These are phyloP conservation scores for Gymnocephalus cernua DNA, from an alignment of 2,113 vertebrate species.

Conservation along the genomic window DNA sequence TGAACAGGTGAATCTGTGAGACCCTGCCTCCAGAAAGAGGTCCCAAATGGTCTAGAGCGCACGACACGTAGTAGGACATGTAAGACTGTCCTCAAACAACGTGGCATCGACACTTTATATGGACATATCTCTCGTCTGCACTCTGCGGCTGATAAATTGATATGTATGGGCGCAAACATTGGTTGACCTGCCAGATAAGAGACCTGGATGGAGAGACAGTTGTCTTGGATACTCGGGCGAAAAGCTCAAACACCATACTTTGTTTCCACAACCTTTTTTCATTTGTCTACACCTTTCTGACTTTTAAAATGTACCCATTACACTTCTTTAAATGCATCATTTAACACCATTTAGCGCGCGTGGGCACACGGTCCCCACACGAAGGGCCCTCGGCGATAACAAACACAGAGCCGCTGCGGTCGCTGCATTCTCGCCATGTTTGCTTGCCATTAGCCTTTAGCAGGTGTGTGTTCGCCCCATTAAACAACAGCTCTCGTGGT, in stretches of 20 bases:
- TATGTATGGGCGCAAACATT: constrained; percentile 78
- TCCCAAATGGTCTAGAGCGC: constrained; percentile 46
- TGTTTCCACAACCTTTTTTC: constrained; percentile 16
- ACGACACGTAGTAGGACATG: background rate
- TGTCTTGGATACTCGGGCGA: constrained; percentile 89
- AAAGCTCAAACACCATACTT: constrained; percentile 85
- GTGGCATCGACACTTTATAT: constrained; percentile 71
- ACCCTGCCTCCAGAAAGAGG: constrained; percentile 1
- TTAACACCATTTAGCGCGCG: constrained; percentile 84
- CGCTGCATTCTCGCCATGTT: constrained; percentile 81
- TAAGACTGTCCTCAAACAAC: constrained; percentile 32
- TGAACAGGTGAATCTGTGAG: constrained; percentile 44
- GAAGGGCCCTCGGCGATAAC: constrained; percentile 55
- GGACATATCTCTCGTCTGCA: constrained; percentile 72
- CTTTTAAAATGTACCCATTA: constrained; percentile 71
- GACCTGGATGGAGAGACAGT: constrained; percentile 78
- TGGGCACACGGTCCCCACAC: constrained; percentile 27
- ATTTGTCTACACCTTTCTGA: constrained; percentile 22
- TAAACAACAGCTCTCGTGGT: constrained; percentile 91
- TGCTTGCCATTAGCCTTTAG: constrained; percentile 89
- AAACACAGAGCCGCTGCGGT: constrained; percentile 51
- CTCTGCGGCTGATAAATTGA: constrained; percentile 82
- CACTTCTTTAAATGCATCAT: constrained; percentile 83
- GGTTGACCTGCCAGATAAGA: constrained; percentile 90
- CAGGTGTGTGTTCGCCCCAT: constrained; percentile 89